Evolutionary conservation across 2,888 invertebrate genomes (phyloP).

Genomic region (Agrochola litura): DNA sequence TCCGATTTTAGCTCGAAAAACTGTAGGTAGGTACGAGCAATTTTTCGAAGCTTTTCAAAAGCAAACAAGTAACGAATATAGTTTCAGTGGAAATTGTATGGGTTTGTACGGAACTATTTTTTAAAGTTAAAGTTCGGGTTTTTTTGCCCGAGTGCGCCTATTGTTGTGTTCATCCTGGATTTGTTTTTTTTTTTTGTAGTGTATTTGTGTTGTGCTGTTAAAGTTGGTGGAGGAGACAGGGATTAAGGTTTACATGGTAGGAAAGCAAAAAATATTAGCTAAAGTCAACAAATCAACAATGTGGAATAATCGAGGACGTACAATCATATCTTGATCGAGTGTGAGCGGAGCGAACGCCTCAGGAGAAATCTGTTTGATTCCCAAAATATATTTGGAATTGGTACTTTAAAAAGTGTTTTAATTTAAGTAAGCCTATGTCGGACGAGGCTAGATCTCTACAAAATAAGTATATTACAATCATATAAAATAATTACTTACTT

Average conservation of each 20-base stretch:
- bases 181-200: neutral
- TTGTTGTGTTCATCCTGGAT: constrained; percentile 1
- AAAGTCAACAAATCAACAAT: too few species aligned
- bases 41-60: constrained; percentile 67
- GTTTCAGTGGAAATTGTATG: constrained; percentile 59
- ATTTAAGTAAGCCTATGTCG: too few species aligned
- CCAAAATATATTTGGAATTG: too few species aligned
- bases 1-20: constrained; percentile 57
- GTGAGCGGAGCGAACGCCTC: too few species aligned
- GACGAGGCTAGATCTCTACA: too few species aligned
- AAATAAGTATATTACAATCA: too few species aligned
- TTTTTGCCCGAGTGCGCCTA: neutral
- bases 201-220: neutral
- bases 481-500: too few species aligned
- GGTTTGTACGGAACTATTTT: constrained; percentile 36
- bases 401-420: too few species aligned
- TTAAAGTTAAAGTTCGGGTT: neutral
- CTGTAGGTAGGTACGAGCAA: constrained; percentile 61
- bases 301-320: too few species aligned
- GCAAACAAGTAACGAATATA: constrained; percentile 70
- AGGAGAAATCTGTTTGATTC: too few species aligned
- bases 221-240: neutral
- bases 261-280: neutral
- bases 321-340: too few species aligned
- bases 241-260: neutral